Conservation (phyloP, 2,113 vertebrate species). For the Alouatta palliata region DNA sequence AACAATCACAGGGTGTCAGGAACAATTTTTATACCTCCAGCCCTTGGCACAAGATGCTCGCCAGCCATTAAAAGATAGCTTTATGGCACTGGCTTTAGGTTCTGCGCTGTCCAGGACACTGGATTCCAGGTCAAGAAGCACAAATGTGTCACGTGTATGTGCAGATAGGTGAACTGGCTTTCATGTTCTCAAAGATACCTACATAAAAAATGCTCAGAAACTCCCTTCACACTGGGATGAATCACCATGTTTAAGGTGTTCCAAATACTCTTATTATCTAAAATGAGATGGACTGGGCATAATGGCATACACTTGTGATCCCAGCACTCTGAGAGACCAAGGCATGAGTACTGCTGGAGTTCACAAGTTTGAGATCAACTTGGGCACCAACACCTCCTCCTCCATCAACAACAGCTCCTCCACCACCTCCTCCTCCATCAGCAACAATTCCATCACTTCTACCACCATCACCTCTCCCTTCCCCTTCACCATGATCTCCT, state of each 20-base stretch:
- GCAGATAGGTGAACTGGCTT: not conserved
- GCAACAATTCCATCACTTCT: too few relatives aligned
- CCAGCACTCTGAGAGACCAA: too few relatives aligned
- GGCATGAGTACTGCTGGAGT: too few relatives aligned
- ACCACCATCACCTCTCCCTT: too few relatives aligned
- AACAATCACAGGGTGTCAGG: not conserved
- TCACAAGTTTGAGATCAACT: too few relatives aligned
- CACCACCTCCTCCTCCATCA: too few relatives aligned
- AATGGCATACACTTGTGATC: too few relatives aligned
- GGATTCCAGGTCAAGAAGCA: not conserved
- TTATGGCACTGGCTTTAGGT: not conserved
- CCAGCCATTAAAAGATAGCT: not conserved
- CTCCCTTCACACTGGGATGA: not conserved
- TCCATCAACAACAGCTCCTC: too few relatives aligned
- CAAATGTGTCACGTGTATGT: accelerated
- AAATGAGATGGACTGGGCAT: not conserved
- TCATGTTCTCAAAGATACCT: not conserved
- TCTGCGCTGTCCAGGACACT: not conserved
- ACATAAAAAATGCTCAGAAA: not conserved
- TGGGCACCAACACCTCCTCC: too few relatives aligned
- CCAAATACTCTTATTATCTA: not conserved
- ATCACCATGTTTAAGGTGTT: not conserved
- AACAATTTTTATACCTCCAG: not conserved
- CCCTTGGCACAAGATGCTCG: not conserved
- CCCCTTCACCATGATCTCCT: too few relatives aligned